A percentile compares a stretch with the other conserved stretches of the same genome.
Evolutionary conservation across 2,888 invertebrate species (phyloP).

Genomic region (Eledona agricola): DNA sequence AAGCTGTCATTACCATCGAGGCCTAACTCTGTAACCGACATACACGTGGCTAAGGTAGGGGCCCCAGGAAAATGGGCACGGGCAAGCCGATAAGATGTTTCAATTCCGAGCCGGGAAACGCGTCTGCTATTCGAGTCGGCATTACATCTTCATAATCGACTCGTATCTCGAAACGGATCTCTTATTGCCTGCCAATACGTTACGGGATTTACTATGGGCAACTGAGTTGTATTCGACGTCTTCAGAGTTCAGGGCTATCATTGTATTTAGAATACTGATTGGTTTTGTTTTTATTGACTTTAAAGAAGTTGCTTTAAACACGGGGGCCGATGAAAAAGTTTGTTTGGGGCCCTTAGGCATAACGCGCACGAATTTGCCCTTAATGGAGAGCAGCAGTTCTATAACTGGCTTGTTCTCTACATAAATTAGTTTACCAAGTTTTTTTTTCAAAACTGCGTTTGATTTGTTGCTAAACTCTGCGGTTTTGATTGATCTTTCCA

Average conservation of each 20-base stretch:
- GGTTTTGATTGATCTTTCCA: too few species aligned
- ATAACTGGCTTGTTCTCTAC: too few species aligned
- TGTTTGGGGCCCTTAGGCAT: constrained; percentile 13
- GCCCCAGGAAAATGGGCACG: constrained; percentile 18
- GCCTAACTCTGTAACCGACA: constrained; percentile 10
- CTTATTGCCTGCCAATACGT: constrained; percentile 23
- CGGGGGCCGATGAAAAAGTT: constrained; percentile 18
- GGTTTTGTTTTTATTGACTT: constrained; percentile 15
- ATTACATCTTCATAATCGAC: constrained; percentile 28
- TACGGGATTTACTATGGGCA: constrained; percentile 9
- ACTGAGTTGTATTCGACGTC: too few species aligned
- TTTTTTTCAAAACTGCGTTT: too few species aligned
- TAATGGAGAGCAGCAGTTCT: too few species aligned
- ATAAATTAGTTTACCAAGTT: too few species aligned
- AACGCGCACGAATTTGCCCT: too few species aligned
- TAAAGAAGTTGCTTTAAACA: constrained; percentile 24
- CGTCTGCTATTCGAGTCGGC: constrained; percentile 19
- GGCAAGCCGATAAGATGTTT: constrained; percentile 27
- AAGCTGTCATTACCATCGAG: constrained; percentile 27
- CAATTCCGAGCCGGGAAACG: constrained; percentile 20
- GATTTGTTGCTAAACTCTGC: too few species aligned
- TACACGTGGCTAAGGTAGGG: too few species aligned
- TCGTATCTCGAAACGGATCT: constrained; percentile 26
- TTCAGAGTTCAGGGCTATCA: too few species aligned
- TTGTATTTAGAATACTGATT: constrained; percentile 11